A percentile compares a stretch with the other conserved stretches of the same genome.
phyloP scores from a whole-genome alignment of 2,113 vertebrate species.

The Gulo gulo region DNA sequence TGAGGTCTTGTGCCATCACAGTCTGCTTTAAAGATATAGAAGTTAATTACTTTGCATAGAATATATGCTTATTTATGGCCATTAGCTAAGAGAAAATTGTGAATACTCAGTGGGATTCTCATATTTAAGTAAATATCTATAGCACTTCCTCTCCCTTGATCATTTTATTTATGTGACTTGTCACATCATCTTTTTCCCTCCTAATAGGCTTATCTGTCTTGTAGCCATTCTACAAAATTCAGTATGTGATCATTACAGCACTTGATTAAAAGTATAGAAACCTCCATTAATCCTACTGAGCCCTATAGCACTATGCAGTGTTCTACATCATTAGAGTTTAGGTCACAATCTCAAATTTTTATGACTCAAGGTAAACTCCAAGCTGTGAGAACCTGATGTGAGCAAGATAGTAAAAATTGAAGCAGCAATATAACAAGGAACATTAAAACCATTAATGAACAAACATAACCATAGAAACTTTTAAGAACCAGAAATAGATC shows the following conservation, averaged over 20 bases:
- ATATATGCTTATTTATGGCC: neutral
- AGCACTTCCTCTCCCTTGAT: neutral
- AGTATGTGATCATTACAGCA: neutral
- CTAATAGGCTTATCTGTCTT: neutral
- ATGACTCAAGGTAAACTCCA: slow-evolving; percentile 61
- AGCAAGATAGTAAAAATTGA: slow-evolving; percentile 55
- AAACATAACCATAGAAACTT: slow-evolving; percentile 59
- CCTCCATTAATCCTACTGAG: neutral
- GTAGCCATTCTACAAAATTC: neutral
- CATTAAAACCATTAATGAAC: slow-evolving; percentile 74
- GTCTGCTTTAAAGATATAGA: slow-evolving; percentile 19
- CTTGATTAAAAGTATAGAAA: slow-evolving; percentile 53
- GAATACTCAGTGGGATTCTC: neutral
- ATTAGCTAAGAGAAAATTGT: neutral
- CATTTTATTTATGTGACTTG: slow-evolving; percentile 33
- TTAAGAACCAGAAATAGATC: slow-evolving; percentile 46
- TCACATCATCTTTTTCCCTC: neutral
- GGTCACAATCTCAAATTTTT: slow-evolving; percentile 55
- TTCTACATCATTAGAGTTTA: slow-evolving; percentile 63
- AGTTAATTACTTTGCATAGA: slow-evolving; percentile 25
- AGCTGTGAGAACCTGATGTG: slow-evolving; percentile 48
- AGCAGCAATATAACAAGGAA: slow-evolving; percentile 45
- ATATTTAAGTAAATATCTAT: neutral
- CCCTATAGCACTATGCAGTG: neutral
- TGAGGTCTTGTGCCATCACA: neutral